Conservation (phyloP, 2,113 vertebrate species). For the Limanda limanda region DNA sequence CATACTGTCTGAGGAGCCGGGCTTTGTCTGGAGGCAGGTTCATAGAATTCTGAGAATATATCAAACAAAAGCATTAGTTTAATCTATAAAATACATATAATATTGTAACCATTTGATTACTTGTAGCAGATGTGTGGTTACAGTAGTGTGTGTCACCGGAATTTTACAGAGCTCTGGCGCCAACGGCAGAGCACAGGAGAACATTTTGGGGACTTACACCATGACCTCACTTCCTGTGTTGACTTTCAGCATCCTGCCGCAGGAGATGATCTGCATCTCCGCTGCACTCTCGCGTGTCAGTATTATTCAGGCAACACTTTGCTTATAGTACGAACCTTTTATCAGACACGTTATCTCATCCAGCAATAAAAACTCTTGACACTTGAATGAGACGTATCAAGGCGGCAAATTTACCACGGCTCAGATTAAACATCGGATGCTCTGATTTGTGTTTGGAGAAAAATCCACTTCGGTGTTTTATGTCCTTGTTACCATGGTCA, state of each 20-base stretch:
- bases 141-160: slow-evolving; percentile 4
- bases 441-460: slow-evolving; percentile 56
- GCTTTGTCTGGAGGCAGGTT: slow-evolving; percentile 97
- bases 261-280: slow-evolving; percentile 64
- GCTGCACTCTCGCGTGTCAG: slow-evolving; percentile 20
- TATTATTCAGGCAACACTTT: slow-evolving; percentile 18
- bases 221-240: slow-evolving; percentile 81
- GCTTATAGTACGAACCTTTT: slow-evolving; percentile 9
- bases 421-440: slow-evolving; percentile 62
- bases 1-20: slow-evolving; percentile 93
- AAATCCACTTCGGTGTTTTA: slow-evolving; percentile 25
- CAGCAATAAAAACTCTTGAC: slow-evolving; percentile 49
- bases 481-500: slow-evolving; percentile 14
- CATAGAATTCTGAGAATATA: slow-evolving; percentile 92
- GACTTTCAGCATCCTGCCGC: slow-evolving; percentile 69
- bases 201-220: slow-evolving; percentile 38
- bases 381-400: neutral
- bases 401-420: slow-evolving; percentile 33
- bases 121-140: slow-evolving; percentile 16
- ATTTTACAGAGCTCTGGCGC: slow-evolving; percentile 39
- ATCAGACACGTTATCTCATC: slow-evolving; percentile 43
- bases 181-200: slow-evolving; percentile 19
- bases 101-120: neutral
- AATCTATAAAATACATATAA: neutral
- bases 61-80: slow-evolving; percentile 32